Evolutionary conservation across 1,140 invertebrate genomes (phyloP).

Genomic region (Cherax quadricarinatus): DNA sequence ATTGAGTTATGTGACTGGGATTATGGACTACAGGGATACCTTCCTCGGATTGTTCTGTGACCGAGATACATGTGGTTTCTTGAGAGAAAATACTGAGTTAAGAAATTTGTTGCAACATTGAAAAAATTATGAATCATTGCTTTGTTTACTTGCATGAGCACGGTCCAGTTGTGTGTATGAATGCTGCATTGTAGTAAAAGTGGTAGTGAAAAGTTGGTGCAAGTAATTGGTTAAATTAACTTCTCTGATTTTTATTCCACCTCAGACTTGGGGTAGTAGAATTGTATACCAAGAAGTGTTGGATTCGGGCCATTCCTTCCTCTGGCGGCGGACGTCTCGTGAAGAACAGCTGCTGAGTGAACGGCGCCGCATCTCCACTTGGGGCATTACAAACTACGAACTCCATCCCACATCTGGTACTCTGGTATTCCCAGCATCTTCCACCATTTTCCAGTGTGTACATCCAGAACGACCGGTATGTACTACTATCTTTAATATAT

Average conservation of each 20-base stretch:
- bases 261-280: slow-evolving; percentile 60
- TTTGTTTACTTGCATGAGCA: too few relatives aligned
- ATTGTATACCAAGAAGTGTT: slow-evolving; percentile 70
- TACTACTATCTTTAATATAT: neutral
- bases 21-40: too few relatives aligned
- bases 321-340: slow-evolving; percentile 79
- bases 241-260: neutral
- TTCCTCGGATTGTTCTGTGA: too few relatives aligned
- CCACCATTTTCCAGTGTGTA: slow-evolving; percentile 88
- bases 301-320: slow-evolving; percentile 65
- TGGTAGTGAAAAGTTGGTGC: too few relatives aligned
- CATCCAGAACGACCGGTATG: slow-evolving; percentile 84
- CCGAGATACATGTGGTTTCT: too few relatives aligned
- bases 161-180: too few relatives aligned
- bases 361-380: slow-evolving; percentile 90
- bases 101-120: too few relatives aligned
- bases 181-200: too few relatives aligned
- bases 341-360: slow-evolving; percentile 95
- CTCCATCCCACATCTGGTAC: slow-evolving; percentile 87
- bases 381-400: slow-evolving; percentile 96
- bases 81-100: too few relatives aligned
- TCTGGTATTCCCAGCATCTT: slow-evolving; percentile 93
- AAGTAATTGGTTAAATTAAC: too few relatives aligned
- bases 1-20: too few relatives aligned
- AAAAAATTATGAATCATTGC: too few relatives aligned